Evolutionary conservation across 2,113 vertebrate genomes (phyloP).

Genomic region (Etheostoma spectabile): DNA sequence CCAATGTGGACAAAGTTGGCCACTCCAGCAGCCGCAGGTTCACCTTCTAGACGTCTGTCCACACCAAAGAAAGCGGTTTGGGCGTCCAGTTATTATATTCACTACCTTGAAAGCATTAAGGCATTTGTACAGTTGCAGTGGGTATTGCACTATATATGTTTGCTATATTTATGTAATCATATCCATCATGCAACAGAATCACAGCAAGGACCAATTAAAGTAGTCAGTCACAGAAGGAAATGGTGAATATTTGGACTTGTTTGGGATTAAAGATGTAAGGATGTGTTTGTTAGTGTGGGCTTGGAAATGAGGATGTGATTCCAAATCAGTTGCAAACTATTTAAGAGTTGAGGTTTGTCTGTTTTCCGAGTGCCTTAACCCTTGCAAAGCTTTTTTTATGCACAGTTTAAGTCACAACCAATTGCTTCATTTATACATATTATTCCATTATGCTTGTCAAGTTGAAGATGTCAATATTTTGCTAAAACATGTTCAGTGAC

Average conservation of each 20-base stretch:
- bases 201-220: slow-evolving; percentile 52
- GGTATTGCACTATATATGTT: slow-evolving; percentile 64
- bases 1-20: slow-evolving; percentile 93
- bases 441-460: slow-evolving; percentile 4
- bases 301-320: not conserved
- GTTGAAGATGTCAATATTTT: slow-evolving; percentile 18
- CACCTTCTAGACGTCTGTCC: slow-evolving; percentile 81
- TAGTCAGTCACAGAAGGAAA: not conserved
- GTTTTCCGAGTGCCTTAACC: slow-evolving; percentile 73
- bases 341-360: slow-evolving; percentile 21
- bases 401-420: not conserved
- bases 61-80: not conserved
- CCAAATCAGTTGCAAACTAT: not conserved
- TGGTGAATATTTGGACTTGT: not conserved
- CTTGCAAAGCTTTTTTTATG: slow-evolving; percentile 50
- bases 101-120: slow-evolving; percentile 39
- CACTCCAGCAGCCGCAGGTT: slow-evolving; percentile 88
- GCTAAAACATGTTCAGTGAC: slow-evolving; percentile 14
- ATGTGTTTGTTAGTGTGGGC: not conserved
- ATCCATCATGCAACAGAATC: slow-evolving; percentile 42
- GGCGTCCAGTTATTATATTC: not conserved
- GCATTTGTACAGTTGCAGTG: slow-evolving; percentile 46
- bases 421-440: slow-evolving; percentile 18
- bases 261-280: not conserved
- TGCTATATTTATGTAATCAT: slow-evolving; percentile 34